Percentiles rank a stretch among this genome's conserved stretches.
Evolutionary conservation across 1,140 invertebrate genomes (phyloP).

Genomic region (Palaemon carinicauda): DNA sequence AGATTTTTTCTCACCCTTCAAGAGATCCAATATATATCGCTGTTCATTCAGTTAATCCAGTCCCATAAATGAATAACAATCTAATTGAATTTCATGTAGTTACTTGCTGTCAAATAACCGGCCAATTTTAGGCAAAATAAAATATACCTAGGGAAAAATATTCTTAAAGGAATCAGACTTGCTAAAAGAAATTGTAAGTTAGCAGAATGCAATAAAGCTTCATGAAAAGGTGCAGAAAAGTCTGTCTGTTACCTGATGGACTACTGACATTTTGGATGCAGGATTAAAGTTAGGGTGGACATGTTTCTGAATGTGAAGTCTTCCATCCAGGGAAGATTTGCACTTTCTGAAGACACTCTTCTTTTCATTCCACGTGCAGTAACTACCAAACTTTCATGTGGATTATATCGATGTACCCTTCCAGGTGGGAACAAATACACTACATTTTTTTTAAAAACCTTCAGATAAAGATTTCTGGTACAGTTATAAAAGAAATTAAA

Average conservation of each 20-base stretch:
- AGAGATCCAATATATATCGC: no score
- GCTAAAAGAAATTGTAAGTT: not conserved
- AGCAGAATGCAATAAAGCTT: not conserved
- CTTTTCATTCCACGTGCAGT: not conserved
- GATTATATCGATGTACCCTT: not conserved
- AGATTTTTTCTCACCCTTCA: no score
- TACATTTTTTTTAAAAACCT: no score
- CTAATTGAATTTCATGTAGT: not conserved
- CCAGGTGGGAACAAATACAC: conserved; percentile 1
- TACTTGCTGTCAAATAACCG: not conserved
- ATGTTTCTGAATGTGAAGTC: not conserved
- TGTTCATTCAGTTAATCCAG: not conserved
- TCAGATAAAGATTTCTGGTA: no score
- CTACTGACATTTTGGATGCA: not conserved
- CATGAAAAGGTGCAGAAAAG: not conserved
- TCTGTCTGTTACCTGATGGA: not conserved
- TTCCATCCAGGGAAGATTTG: not conserved
- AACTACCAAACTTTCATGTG: conserved; percentile 15
- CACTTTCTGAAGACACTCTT: conserved; percentile 13
- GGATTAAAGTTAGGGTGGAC: not conserved
- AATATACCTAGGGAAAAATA: not conserved
- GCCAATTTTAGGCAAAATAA: not conserved
- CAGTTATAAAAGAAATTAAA: no score
- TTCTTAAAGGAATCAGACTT: conserved; percentile 16
- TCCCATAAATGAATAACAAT: not conserved